Conservation (phyloP, 2,113 vertebrate genomes). For the Sinocyclocheilus grahami region DNA sequence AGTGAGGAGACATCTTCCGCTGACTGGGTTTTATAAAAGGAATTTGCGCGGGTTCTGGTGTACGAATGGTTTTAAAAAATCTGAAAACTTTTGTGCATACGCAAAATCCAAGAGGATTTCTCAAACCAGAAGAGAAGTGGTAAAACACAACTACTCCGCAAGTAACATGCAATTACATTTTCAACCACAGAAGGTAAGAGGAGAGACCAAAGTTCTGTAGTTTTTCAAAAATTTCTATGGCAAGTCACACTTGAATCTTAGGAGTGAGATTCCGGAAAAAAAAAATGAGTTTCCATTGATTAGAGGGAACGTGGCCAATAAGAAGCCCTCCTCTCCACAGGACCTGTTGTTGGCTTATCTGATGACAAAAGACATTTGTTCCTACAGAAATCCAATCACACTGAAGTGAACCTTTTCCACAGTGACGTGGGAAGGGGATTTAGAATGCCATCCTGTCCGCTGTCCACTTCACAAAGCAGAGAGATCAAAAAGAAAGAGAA, state of each 20-base stretch:
- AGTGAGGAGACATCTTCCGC: too few species aligned
- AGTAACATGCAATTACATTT: background rate
- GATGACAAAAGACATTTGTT: background rate
- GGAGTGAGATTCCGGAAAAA: background rate
- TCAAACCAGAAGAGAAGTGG: too few species aligned
- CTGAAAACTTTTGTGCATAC: too few species aligned
- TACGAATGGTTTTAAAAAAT: too few species aligned
- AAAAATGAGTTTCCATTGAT: background rate
- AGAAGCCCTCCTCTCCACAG: background rate
- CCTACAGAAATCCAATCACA: background rate
- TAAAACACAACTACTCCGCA: background rate
- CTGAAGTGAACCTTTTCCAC: background rate
- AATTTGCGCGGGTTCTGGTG: too few species aligned
- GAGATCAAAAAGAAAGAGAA: background rate
- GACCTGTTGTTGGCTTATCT: background rate
- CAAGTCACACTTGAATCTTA: background rate
- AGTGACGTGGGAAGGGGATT: background rate
- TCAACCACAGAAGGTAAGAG: background rate
- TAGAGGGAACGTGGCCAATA: background rate
- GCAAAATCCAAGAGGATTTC: too few species aligned
- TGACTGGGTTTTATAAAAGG: too few species aligned
- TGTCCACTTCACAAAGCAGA: conserved; percentile 1
- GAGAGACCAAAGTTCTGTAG: background rate
- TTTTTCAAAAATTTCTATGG: background rate
- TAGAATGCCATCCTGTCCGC: background rate